Conservation (phyloP, 2,888 invertebrate species). For the Vannuccia rotundouncinata region DNA sequence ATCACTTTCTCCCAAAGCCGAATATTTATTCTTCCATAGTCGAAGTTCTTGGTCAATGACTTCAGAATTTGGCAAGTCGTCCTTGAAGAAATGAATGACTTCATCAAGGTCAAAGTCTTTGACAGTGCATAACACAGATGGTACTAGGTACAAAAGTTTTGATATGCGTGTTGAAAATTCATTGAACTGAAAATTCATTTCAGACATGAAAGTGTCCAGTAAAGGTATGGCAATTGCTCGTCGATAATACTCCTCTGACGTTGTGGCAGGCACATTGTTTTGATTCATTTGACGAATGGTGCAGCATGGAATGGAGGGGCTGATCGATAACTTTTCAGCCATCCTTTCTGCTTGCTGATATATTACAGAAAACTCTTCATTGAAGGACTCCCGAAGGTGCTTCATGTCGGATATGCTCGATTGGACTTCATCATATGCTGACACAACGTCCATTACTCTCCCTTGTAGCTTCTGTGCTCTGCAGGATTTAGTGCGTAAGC, state of each 20-base stretch:
- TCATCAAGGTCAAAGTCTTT: slow-evolving; percentile 10
- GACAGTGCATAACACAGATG: slow-evolving; percentile 16
- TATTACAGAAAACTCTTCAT: slow-evolving; percentile 23
- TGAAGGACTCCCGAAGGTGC: slow-evolving; percentile 4
- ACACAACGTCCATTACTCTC: slow-evolving; percentile 20
- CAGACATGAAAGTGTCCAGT: slow-evolving; percentile 12
- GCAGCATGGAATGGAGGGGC: slow-evolving; percentile 12
- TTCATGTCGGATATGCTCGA: slow-evolving; percentile 12
- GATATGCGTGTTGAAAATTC: background rate
- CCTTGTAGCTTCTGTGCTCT: no score
- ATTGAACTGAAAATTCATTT: slow-evolving; percentile 15
- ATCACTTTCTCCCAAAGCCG: slow-evolving; percentile 14
- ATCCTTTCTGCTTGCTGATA: slow-evolving; percentile 18
- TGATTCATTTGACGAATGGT: slow-evolving; percentile 2
- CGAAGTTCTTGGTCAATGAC: slow-evolving; percentile 13
- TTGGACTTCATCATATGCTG: slow-evolving; percentile 22
- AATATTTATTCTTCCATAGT: slow-evolving; percentile 23
- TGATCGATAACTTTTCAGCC: slow-evolving; percentile 24
- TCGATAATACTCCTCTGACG: slow-evolving; percentile 17
- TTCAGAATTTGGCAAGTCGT: slow-evolving; percentile 23
- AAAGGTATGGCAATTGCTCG: slow-evolving; percentile 19
- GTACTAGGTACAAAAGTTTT: slow-evolving; percentile 19
- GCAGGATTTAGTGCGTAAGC: no score
- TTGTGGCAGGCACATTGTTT: slow-evolving; percentile 19
- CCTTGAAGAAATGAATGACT: slow-evolving; percentile 21